Evolutionary conservation across 2,797 vertebrate species (phyloP), one percentile per base, ranked within the genome.

Genomic region (Nannoperca obscura): DNA sequence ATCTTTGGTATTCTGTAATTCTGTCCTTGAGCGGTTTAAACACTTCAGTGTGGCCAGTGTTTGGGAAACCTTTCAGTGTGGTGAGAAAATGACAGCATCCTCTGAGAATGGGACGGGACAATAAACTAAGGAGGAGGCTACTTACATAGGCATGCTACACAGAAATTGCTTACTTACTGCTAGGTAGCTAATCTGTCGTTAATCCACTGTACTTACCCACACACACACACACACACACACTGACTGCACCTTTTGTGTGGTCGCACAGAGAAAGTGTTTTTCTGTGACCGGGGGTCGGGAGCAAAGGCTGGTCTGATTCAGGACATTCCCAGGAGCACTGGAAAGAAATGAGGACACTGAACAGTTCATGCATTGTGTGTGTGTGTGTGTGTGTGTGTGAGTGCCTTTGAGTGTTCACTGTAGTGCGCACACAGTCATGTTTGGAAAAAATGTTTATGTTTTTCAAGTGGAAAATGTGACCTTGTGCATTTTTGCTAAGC

Each of bases 231-330:
- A 81, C 77, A 86, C 87, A 86, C 87, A 89, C 74, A 81, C 77
- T 92, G 86, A 93, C 88, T 93, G 87, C 84, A 86, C 77, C 89
- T 92, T 92, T 93, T 93, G 94, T 94, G 84, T 77, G 85, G 79
- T 81, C 47, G 58, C 80, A 92, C 88, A 91, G 91, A 88, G 82
- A 88, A 87, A 91, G 89, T 89, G 88, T 87, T 89, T 92, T 79
- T 89, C 87, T 86, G 83, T 70, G 71, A 67, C 66, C 44, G 20
- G 58, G 81, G 85, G 81, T 86, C 60, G 3, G 69, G 71, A 88
- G 82, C 84, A 88, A 82, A 84, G 80, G 84, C 89, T 81, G 69
- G 66, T 84, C 82, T 86, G 84, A 88, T 88, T 92, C 86, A 90
- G 79, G 72, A 91, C 88, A 86, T 93, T 94, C 91, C 89, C 88